Conservation (phyloP, 2,113 vertebrate genomes). For the Falcunculus frontatus region DNA sequence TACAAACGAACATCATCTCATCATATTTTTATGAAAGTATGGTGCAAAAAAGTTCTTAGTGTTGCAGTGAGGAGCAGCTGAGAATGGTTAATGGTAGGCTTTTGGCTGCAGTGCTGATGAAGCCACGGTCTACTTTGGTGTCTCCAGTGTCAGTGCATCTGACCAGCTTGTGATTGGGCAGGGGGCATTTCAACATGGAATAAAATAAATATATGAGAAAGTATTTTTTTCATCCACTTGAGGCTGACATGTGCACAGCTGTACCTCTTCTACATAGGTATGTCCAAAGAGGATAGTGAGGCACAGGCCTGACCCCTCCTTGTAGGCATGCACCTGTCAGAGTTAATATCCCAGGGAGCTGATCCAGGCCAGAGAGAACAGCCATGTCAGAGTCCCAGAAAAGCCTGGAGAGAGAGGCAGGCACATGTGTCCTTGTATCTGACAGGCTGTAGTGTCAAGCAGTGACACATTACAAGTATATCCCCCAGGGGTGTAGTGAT, state of each 20-base stretch:
- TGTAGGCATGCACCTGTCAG: neutral
- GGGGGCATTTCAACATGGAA: neutral
- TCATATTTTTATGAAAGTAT: neutral
- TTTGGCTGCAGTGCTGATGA: neutral
- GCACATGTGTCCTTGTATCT: neutral
- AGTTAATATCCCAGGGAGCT: neutral
- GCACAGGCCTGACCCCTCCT: neutral
- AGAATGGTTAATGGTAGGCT: neutral
- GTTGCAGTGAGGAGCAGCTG: neutral
- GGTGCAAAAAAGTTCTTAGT: neutral
- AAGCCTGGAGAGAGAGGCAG: neutral
- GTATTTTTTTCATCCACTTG: neutral
- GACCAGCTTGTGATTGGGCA: neutral
- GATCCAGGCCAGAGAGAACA: neutral
- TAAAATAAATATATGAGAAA: neutral
- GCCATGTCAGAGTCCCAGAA: neutral
- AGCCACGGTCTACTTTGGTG: neutral
- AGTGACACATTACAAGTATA: neutral
- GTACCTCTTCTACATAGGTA: fast-evolving
- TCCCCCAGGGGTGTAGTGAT: neutral
- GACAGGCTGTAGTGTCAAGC: neutral
- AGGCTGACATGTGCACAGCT: neutral
- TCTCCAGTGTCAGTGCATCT: neutral
- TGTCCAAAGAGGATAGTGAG: neutral
- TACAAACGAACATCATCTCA: neutral